phyloP scores from a whole-genome alignment of 2,113 vertebrate genomes.

The Leptodactylus fuscus region DNA sequence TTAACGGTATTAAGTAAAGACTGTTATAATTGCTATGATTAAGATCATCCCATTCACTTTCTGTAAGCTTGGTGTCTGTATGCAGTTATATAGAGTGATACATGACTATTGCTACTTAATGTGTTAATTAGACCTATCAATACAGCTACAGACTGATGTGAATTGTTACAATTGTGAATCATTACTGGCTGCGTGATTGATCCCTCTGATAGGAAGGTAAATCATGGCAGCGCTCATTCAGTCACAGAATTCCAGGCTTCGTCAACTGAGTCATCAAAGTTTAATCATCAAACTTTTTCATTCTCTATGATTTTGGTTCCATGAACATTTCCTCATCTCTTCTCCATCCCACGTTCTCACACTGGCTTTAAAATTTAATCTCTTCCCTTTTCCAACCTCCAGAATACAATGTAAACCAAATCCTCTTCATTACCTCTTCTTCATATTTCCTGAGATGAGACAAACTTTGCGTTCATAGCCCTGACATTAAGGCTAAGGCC shows the following conservation, averaged over 20 bases:
- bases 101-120: neutral
- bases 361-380: too few relatives aligned
- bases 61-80: neutral
- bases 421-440: too few relatives aligned
- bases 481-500: too few relatives aligned
- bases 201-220: neutral
- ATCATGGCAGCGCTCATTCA: neutral
- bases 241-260: neutral
- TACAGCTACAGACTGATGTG: neutral
- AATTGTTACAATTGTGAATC: neutral
- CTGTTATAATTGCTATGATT: too few relatives aligned
- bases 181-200: neutral
- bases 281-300: neutral
- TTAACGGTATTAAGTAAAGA: too few relatives aligned
- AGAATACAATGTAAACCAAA: too few relatives aligned
- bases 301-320: neutral
- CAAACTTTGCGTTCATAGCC: too few relatives aligned
- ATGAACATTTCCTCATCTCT: neutral
- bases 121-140: neutral
- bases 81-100: neutral
- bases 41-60: neutral
- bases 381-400: too few relatives aligned
- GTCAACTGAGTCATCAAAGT: constrained; percentile 9
- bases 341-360: neutral
- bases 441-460: too few relatives aligned